These are phyloP conservation scores for Cistogaster globosa DNA, from an alignment of 2,888 invertebrate genomes.

Conservation along the genomic window DNA sequence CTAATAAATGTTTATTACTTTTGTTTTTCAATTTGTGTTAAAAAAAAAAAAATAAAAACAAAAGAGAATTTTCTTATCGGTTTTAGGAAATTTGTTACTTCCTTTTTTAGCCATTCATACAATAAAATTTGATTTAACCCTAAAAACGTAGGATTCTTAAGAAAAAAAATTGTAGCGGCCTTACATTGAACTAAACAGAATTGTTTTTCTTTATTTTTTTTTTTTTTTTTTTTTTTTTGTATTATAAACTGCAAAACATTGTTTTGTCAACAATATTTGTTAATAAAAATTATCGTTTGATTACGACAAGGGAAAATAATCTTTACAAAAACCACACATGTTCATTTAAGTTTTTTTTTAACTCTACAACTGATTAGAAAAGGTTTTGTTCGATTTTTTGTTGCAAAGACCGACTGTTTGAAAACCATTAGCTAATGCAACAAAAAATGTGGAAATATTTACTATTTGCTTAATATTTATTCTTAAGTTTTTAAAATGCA, in stretches of 20 bases:
- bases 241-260: conserved; percentile 27
- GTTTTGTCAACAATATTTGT: conserved; percentile 42
- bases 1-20: not conserved
- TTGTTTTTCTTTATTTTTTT: conserved; percentile 22
- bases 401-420: conserved; percentile 25
- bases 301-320: conserved; percentile 22
- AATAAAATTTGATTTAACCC: not conserved
- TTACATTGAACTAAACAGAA: not conserved
- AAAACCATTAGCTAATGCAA: conserved; percentile 9
- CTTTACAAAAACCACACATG: conserved; percentile 33
- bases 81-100: conserved; percentile 42
- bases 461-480: not conserved
- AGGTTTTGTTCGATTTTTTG: not conserved
- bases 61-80: conserved; percentile 32
- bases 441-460: not conserved
- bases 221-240: too few species aligned
- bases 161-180: not conserved
- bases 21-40: not conserved
- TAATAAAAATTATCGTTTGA: not conserved
- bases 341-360: conserved; percentile 15
- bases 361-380: conserved; percentile 53
- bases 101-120: conserved; percentile 28
- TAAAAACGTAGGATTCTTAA: conserved; percentile 22
- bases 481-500: not conserved
- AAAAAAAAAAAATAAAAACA: not conserved